These are phyloP conservation scores for Albula goreensis DNA, from an alignment of 2,113 vertebrate genomes.

Conservation along the genomic window DNA sequence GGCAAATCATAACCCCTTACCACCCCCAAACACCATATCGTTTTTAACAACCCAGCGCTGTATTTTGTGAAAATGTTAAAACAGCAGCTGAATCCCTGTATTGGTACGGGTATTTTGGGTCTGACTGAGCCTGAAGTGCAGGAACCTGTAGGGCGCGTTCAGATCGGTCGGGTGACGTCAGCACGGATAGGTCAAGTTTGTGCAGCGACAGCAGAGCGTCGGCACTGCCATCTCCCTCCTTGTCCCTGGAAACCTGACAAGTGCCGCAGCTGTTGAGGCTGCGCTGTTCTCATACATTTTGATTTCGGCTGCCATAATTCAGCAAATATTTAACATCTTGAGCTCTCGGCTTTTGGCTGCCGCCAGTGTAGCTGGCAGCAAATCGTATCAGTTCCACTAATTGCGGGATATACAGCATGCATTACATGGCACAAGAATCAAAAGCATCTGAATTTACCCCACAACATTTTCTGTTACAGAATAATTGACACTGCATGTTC, in stretches of 20 bases:
- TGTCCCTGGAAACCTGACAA: conserved; percentile 10
- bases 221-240: background rate
- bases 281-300: background rate
- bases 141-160: background rate
- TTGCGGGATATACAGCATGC: background rate
- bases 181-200: background rate
- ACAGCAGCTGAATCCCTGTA: background rate
- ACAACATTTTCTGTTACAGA: background rate
- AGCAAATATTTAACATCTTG: conserved; percentile 6
- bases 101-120: background rate
- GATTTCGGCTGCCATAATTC: background rate
- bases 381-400: background rate
- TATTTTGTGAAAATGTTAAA: background rate
- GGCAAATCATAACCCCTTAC: no score
- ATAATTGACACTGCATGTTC: background rate
- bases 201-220: background rate
- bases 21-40: no score
- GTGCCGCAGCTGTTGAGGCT: background rate
- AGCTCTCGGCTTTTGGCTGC: background rate
- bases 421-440: background rate
- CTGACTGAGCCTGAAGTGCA: background rate
- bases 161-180: background rate
- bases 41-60: background rate
- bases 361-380: background rate
- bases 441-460: background rate